phyloP scores from a whole-genome alignment of 2,797 vertebrate species.

The Micropoecilia bifurca region DNA sequence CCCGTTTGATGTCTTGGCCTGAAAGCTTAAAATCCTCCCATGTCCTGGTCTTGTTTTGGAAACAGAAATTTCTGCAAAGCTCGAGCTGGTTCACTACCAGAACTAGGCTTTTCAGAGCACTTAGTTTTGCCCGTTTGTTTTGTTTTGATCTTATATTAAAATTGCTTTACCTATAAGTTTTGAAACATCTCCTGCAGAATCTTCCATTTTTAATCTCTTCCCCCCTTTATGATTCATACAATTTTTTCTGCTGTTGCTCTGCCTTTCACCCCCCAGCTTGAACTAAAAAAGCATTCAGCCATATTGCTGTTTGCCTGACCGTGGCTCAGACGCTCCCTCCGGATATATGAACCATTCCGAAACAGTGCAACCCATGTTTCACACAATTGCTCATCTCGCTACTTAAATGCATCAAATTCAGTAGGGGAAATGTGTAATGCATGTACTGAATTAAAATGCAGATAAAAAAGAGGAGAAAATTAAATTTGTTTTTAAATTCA shows the following conservation, averaged over 20 bases:
- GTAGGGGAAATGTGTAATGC: slow-evolving; percentile 27
- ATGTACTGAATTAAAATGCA: slow-evolving; percentile 32
- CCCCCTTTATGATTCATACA: slow-evolving; percentile 40
- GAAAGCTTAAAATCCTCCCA: slow-evolving; percentile 58
- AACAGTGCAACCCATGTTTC: slow-evolving; percentile 68
- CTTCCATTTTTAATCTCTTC: slow-evolving; percentile 20
- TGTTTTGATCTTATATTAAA: background rate
- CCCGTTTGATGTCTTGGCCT: slow-evolving; percentile 62
- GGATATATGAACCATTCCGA: slow-evolving; percentile 50
- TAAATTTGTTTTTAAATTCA: slow-evolving; percentile 24
- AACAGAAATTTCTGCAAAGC: slow-evolving; percentile 49
- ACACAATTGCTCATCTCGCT: slow-evolving; percentile 41
- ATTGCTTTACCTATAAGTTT: background rate
- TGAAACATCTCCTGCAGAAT: slow-evolving; percentile 13
- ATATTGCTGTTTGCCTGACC: slow-evolving; percentile 76
- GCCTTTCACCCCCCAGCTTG: slow-evolving; percentile 38
- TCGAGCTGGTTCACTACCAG: slow-evolving; percentile 15
- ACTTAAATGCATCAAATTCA: slow-evolving; percentile 27
- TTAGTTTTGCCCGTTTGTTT: background rate
- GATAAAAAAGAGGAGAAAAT: slow-evolving; percentile 12
- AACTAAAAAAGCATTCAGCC: slow-evolving; percentile 82
- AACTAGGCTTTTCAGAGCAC: slow-evolving; percentile 17
- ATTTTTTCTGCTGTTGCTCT: slow-evolving; percentile 35
- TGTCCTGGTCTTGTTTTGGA: slow-evolving; percentile 58
- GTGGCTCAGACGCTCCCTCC: slow-evolving; percentile 65